Evolutionary conservation across 2,888 invertebrate genomes (phyloP).

Genomic region (Brachyptera risi): DNA sequence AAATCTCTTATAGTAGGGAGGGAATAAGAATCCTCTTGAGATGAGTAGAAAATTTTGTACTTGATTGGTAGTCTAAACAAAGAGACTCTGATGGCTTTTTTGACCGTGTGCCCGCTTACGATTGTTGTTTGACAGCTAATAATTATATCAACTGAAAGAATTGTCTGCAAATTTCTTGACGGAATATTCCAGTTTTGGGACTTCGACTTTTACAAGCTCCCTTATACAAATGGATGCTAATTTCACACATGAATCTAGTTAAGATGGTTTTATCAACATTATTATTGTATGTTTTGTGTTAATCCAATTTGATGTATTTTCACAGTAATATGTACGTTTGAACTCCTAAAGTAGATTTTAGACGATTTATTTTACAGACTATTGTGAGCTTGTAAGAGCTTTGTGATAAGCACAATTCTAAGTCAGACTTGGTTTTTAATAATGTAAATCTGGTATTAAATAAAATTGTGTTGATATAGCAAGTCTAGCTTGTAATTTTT

Average conservation of each 20-base stretch:
- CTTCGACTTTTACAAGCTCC: conserved; percentile 10
- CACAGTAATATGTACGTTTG: conserved; percentile 20
- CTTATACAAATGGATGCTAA: background rate
- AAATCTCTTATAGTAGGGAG: no score
- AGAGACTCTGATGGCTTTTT: no score
- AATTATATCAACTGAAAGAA: conserved; percentile 3
- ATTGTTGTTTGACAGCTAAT: conserved; percentile 6
- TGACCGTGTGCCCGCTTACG: background rate
- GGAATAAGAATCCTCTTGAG: no score
- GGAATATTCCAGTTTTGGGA: conserved; percentile 10
- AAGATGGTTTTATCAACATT: conserved; percentile 6
- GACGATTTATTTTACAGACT: conserved; percentile 23
- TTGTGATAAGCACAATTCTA: conserved; percentile 35
- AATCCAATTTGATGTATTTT: conserved; percentile 20
- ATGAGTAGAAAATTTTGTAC: no score
- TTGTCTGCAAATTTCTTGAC: conserved; percentile 1
- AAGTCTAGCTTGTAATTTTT: background rate
- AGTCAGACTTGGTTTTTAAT: conserved; percentile 30
- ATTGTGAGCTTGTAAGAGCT: conserved; percentile 33
- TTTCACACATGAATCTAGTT: conserved; percentile 6
- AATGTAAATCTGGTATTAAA: conserved; percentile 24
- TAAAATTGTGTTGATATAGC: conserved; percentile 24
- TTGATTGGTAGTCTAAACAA: no score
- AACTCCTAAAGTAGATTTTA: conserved; percentile 19
- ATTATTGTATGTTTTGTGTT: conserved; percentile 17